Percentiles rank a stretch among this genome's conserved stretches.
Conservation (phyloP, 1,140 invertebrate species). For the Danaus melanippus region DNA sequence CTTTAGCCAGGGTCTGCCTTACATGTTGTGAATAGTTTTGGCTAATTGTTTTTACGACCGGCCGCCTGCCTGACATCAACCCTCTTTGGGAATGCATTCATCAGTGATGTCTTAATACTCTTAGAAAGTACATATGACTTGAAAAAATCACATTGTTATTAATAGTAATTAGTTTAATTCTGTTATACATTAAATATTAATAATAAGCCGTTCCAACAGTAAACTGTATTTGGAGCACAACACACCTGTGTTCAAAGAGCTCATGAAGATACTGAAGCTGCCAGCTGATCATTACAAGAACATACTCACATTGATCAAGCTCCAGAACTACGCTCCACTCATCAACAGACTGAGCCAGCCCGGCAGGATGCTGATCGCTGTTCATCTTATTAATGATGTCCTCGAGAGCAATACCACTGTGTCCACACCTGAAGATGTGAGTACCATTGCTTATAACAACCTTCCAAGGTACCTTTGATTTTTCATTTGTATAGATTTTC, state of each 20-base stretch:
- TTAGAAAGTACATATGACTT: no score
- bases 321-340: constrained; percentile 88
- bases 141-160: no score
- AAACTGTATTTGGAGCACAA: constrained; percentile 79
- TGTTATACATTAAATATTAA: no score
- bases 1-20: no score
- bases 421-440: constrained; percentile 83
- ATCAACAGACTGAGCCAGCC: constrained; percentile 92
- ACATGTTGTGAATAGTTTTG: no score
- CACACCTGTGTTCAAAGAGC: constrained; percentile 89
- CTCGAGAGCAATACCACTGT: constrained; percentile 85
- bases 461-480: no score
- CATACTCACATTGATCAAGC: constrained; percentile 86
- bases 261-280: constrained; percentile 93
- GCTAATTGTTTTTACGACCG: no score
- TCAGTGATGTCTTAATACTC: no score
- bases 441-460: constrained; percentile 14
- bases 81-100: no score
- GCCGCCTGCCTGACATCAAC: no score
- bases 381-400: constrained; percentile 90
- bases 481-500: no score
- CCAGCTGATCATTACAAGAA: constrained; percentile 97
- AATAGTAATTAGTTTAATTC: no score
- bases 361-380: constrained; percentile 88
- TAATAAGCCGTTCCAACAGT: constrained; percentile 23